A percentile compares a stretch with the other conserved stretches of the same genome.
Conservation (phyloP, 2,888 invertebrate genomes). For the Elaeidobius kamerunicus region DNA sequence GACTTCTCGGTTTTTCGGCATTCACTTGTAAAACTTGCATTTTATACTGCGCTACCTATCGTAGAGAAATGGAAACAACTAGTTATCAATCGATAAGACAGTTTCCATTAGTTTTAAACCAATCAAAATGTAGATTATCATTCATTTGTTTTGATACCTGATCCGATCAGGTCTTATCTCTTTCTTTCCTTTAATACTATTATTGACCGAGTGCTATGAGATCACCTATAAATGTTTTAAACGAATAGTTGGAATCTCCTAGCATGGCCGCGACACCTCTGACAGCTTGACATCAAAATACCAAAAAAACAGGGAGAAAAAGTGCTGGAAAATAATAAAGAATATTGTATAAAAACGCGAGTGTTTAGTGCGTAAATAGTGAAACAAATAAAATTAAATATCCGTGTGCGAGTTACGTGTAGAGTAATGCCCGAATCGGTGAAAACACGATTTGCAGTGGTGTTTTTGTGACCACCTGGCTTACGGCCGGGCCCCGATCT, state of each 20-base stretch:
- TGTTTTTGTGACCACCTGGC: slow-evolving; percentile 48
- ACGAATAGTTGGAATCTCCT: slow-evolving; percentile 8
- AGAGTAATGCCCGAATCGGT: slow-evolving; percentile 34
- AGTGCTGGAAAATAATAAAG: slow-evolving; percentile 20
- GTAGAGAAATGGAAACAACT: too few relatives aligned
- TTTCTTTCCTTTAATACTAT: too few relatives aligned
- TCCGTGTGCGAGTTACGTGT: slow-evolving; percentile 27
- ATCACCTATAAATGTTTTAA: too few relatives aligned
- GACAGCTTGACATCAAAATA: slow-evolving; percentile 32
- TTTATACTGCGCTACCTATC: too few relatives aligned
- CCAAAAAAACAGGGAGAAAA: slow-evolving; percentile 23
- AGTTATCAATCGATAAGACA: too few relatives aligned
- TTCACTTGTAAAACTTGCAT: too few relatives aligned
- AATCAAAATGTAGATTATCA: too few relatives aligned
- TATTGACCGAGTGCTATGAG: too few relatives aligned
- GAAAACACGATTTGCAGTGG: slow-evolving; percentile 33
- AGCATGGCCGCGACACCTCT: slow-evolving; percentile 31
- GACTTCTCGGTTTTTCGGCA: too few relatives aligned
- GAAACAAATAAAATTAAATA: slow-evolving; percentile 14
- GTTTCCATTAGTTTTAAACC: too few relatives aligned
- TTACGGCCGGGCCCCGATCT: slow-evolving; percentile 43
- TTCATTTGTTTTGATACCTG: too few relatives aligned
- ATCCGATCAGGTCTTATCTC: too few relatives aligned
- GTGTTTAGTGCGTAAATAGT: slow-evolving; percentile 15
- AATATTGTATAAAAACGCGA: slow-evolving; percentile 19